A percentile compares a stretch with the other conserved stretches of the same genome.
These are phyloP conservation scores for Coenonympha glycerion DNA, from an alignment of 2,888 invertebrate species.

Conservation along the genomic window DNA sequence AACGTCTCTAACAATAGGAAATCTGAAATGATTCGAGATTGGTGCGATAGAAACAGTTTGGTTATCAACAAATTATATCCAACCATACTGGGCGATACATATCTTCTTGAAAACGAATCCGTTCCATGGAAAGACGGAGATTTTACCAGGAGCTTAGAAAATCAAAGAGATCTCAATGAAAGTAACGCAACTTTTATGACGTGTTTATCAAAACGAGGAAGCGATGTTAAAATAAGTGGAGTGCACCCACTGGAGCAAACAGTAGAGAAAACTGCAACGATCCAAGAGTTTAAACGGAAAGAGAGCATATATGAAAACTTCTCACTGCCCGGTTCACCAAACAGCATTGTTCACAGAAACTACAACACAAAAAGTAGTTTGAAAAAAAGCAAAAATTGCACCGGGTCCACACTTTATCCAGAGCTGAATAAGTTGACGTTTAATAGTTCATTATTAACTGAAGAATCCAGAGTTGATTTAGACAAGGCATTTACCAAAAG, in stretches of 20 bases:
- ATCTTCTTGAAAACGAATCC: conserved; percentile 51
- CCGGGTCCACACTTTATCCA: not conserved
- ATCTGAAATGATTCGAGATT: conserved; percentile 61
- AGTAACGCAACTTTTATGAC: conserved; percentile 52
- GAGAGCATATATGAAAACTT: conserved; percentile 62
- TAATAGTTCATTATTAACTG: conserved; percentile 35
- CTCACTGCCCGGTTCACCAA: conserved; percentile 63
- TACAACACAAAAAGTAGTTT: conserved; percentile 57
- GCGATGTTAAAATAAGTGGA: conserved; percentile 53
- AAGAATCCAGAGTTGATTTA: conserved; percentile 36
- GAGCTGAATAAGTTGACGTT: conserved; percentile 14
- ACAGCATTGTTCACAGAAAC: conserved; percentile 55
- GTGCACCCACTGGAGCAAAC: conserved; percentile 46
- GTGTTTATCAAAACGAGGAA: conserved; percentile 44
- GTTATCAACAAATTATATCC: conserved; percentile 65
- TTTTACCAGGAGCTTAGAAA: conserved; percentile 6
- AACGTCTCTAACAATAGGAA: conserved; percentile 44
- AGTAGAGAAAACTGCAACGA: conserved; percentile 34
- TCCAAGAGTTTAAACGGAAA: conserved; percentile 33
- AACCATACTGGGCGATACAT: conserved; percentile 60
- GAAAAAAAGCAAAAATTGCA: conserved; percentile 34
- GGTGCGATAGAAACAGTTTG: conserved; percentile 62
- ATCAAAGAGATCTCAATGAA: conserved; percentile 30
- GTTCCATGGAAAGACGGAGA: conserved; percentile 35
- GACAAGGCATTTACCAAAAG: conserved; percentile 39